A percentile compares a stretch with the other conserved stretches of the same genome.
phyloP scores from a whole-genome alignment of 2,888 invertebrate species.

The Dastarcus helophoroides region DNA sequence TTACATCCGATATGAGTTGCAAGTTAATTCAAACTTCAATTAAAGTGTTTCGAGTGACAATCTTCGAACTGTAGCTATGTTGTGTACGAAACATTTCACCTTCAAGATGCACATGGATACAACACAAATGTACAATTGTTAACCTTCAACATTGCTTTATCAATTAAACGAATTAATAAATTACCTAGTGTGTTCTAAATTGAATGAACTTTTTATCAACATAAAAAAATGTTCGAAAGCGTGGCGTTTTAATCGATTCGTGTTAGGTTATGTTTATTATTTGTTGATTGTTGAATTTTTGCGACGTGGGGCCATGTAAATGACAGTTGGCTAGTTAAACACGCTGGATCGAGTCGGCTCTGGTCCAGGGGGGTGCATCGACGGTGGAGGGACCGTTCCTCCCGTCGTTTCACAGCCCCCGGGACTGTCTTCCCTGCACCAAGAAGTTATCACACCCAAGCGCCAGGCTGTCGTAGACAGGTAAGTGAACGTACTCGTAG shows the following conservation, averaged over 20 bases:
- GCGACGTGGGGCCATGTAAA: constrained; percentile 27
- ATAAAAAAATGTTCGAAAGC: background rate
- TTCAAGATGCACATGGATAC: constrained; percentile 33
- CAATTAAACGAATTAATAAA: too few relatives aligned
- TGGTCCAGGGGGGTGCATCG: constrained; percentile 64
- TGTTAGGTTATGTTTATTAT: constrained; percentile 10
- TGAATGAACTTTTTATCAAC: background rate
- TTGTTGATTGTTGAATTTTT: background rate
- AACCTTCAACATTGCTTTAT: constrained; percentile 14
- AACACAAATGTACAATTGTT: constrained; percentile 18
- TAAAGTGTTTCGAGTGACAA: background rate
- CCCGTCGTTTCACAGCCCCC: constrained; percentile 49
- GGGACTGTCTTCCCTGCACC: constrained; percentile 51
- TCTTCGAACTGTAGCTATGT: background rate
- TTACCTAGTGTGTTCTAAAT: constrained; percentile 1
- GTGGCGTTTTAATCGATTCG: constrained; percentile 4
- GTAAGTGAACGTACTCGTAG: constrained; percentile 30
- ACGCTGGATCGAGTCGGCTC: constrained; percentile 39
- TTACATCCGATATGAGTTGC: constrained; percentile 18
- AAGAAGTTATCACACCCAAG: constrained; percentile 65
- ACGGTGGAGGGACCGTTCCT: constrained; percentile 62
- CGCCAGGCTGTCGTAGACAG: constrained; percentile 76
- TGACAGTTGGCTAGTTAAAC: constrained; percentile 24
- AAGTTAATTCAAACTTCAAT: background rate
- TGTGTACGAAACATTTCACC: constrained; percentile 2